Evolutionary conservation across 2,888 invertebrate genomes (phyloP).

Genomic region (Allacma fusca): DNA sequence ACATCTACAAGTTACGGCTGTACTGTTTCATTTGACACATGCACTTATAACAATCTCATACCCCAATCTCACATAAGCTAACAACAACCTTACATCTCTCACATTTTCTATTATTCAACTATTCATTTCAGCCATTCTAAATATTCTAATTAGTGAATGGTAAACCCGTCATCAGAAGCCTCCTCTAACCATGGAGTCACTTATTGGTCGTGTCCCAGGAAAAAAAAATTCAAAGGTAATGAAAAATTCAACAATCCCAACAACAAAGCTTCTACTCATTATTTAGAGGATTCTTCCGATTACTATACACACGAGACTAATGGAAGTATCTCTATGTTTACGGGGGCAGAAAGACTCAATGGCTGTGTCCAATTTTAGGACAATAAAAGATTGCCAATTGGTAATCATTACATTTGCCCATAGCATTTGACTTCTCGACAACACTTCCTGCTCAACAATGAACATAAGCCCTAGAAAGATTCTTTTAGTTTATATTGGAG

Average conservation of each 20-base stretch:
- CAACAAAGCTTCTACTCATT: neutral
- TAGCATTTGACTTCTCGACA: too few relatives aligned
- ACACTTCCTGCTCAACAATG: too few relatives aligned
- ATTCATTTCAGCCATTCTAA: conserved; percentile 32
- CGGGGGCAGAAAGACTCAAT: too few relatives aligned
- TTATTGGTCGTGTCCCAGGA: neutral
- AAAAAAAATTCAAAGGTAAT: neutral
- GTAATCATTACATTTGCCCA: too few relatives aligned
- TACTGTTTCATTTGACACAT: conserved; percentile 10
- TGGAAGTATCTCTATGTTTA: too few relatives aligned
- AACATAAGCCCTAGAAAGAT: too few relatives aligned
- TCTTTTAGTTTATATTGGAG: neutral
- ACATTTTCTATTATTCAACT: conserved; percentile 31
- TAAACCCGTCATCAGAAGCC: conserved; percentile 13
- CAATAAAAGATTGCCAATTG: too few relatives aligned
- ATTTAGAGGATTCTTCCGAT: neutral
- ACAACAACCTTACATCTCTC: conserved; percentile 13
- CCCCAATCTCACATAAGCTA: neutral
- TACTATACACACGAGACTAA: too few relatives aligned
- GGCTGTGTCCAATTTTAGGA: too few relatives aligned
- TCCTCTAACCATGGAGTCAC: neutral
- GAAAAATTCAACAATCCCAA: neutral
- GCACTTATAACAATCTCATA: conserved; percentile 9
- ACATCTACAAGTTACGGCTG: neutral
- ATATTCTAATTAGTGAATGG: conserved; percentile 26